A percentile compares a stretch with the other conserved stretches of the same genome.
Conservation (phyloP, 1,140 invertebrate species). For the Drosophila pseudoobscura region DNA sequence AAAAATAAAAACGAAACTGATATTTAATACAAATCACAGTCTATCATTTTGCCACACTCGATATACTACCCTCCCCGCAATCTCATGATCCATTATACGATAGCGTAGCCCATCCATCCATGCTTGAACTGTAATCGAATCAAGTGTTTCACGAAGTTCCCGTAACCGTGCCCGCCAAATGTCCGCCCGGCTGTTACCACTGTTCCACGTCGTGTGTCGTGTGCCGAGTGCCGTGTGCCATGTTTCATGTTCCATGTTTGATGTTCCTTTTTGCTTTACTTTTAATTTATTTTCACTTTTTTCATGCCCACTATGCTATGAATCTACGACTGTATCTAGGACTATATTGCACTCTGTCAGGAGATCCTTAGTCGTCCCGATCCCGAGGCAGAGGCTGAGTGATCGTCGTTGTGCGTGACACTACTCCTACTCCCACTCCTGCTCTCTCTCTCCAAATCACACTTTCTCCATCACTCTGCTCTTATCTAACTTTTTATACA, state of each 20-base stretch:
- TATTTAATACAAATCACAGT: slow-evolving; percentile 75
- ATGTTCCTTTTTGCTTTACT: background rate
- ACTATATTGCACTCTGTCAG: slow-evolving; percentile 82
- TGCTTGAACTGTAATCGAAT: too few relatives aligned
- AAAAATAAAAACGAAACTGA: slow-evolving; percentile 75
- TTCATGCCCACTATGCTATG: slow-evolving; percentile 26
- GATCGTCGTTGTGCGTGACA: slow-evolving; percentile 4
- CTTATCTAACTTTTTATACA: background rate
- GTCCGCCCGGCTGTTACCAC: background rate
- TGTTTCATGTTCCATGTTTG: slow-evolving; percentile 20
- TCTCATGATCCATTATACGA: too few relatives aligned
- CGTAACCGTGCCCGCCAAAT: too few relatives aligned
- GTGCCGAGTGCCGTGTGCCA: slow-evolving; percentile 10
- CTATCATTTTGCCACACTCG: slow-evolving; percentile 53
- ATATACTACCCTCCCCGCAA: background rate
- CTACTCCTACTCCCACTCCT: background rate
- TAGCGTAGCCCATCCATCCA: too few relatives aligned
- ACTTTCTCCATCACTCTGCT: background rate
- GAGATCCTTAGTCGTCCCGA: slow-evolving; percentile 81
- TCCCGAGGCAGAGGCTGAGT: slow-evolving; percentile 77
- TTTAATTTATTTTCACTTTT: slow-evolving; percentile 30
- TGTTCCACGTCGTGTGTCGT: background rate
- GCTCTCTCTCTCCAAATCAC: slow-evolving; percentile 12
- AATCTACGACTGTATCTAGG: slow-evolving; percentile 51
- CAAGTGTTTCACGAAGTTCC: background rate